Base-by-base conservation (phyloP, 1,140 invertebrate species). In the Calephelis nemesis region DNA sequence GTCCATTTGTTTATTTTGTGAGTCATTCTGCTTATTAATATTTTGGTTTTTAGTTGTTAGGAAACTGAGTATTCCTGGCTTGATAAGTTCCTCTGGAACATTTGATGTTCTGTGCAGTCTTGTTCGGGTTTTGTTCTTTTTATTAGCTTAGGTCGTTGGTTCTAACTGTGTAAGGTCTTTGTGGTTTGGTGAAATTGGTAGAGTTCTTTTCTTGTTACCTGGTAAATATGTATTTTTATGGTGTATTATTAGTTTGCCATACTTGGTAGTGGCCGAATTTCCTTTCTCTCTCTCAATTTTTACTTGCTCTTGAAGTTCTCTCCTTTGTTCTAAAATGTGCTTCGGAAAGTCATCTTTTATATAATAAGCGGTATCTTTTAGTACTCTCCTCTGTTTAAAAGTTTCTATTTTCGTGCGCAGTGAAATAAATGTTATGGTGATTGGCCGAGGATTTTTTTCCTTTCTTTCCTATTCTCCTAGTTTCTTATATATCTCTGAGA, bases 201-300 rank as follows among this genome's bases (percentile, higher is more conserved):
- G 54, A 62, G 30, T 67, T 62, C 66, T 60, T 67, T 67, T 67
- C 39, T 67, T 67, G 5, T 62, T 60, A 12, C 0, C 12, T 47
- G 62, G 15, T 63, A 40, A 9, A 13, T 48, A 45, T 11, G 49
- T 19, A 49, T 69, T 69, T 40, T 64, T 65, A 13, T 30, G 49
- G 40, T 47, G 68, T 69, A 69, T 69, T 64, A 69, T 69, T 13
- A 69, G 30, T 65, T 64, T 69, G 47, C 64, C 62, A 30, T 69
- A 65, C 62, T 12, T 69, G 15, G 65, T 69, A 42, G 62, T 62
- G 39, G 60, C 67, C 8, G 7, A 50, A 47, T 68, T 68, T 10
- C 60, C 67, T 62, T 68, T 50, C 54, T 15, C 54, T 19, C 11
- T 60, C 13, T 60, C 15, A 11, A 60, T 60, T 60, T 60, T 60